These are phyloP conservation scores for Stenichneumon culpator DNA, from an alignment of 2,888 invertebrate genomes.

Conservation along the genomic window DNA sequence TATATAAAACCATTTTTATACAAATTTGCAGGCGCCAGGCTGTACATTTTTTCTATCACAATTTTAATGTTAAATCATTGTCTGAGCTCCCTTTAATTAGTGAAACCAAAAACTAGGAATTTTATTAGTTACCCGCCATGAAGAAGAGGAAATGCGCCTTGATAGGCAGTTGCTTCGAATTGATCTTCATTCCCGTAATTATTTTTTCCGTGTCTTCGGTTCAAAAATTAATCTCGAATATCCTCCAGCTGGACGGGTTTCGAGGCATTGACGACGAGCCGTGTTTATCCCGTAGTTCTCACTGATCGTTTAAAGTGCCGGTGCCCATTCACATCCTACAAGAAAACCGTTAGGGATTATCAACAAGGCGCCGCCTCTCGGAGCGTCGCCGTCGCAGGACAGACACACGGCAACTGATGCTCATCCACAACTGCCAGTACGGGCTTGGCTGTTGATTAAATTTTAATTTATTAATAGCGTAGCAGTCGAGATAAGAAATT, in stretches of 20 bases:
- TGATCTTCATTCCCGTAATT: conserved; percentile 84
- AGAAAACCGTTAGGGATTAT: not conserved
- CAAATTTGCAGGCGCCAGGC: not conserved
- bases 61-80: not conserved
- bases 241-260: not conserved
- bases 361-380: not conserved
- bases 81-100: no score
- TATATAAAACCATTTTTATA: not conserved
- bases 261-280: not conserved
- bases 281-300: not conserved
- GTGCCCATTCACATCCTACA: not conserved
- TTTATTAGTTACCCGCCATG: conserved; percentile 90
- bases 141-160: conserved; percentile 96
- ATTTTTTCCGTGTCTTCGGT: not conserved
- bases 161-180: conserved; percentile 90
- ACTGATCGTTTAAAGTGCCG: not conserved
- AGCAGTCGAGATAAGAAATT: not conserved
- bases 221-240: not conserved
- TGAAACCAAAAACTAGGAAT: conserved; percentile 24
- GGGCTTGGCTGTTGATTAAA: not conserved
- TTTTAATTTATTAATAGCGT: not conserved
- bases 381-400: not conserved
- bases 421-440: not conserved
- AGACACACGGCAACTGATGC: not conserved
- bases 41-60: not conserved